Conservation (phyloP, 30 jellyfish, hydroid and myxozoan species). For the Clytia hemisphaerica region DNA sequence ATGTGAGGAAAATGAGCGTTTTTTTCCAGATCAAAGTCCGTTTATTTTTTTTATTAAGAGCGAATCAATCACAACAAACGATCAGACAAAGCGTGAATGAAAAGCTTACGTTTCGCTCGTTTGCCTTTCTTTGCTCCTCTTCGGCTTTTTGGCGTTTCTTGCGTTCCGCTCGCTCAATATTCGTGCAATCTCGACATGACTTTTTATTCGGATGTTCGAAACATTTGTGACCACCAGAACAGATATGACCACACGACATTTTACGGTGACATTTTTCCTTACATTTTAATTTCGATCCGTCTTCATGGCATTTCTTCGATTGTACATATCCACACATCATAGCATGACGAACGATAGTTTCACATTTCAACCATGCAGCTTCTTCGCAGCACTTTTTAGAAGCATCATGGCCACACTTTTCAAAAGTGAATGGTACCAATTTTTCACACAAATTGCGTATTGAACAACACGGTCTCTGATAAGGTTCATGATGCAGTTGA, state of each 20-base stretch:
- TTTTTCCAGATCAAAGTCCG: too few relatives aligned
- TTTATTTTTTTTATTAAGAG: too few relatives aligned
- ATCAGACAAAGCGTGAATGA: too few relatives aligned
- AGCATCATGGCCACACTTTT: slow-evolving; percentile 31
- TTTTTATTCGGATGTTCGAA: slow-evolving; percentile 10
- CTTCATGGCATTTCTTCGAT: slow-evolving; percentile 9
- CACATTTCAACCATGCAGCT: too few relatives aligned
- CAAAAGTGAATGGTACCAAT: too few relatives aligned
- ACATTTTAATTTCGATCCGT: slow-evolving; percentile 20
- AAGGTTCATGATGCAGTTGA: too few relatives aligned
- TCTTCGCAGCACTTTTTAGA: slow-evolving; percentile 15
- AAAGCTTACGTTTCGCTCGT: neutral
- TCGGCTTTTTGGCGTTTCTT: slow-evolving; percentile 2
- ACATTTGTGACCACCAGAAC: slow-evolving; percentile 18
- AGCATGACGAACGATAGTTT: too few relatives aligned
- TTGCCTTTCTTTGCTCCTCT: slow-evolving; percentile 1
- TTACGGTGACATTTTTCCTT: neutral
- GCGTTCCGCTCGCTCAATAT: neutral
- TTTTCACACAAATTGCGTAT: too few relatives aligned
- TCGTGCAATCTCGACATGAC: slow-evolving; percentile 10
- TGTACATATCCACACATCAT: slow-evolving; percentile 9
- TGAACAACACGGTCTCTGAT: too few relatives aligned
- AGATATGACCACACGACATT: slow-evolving; percentile 13
- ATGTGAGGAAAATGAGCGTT: too few relatives aligned
- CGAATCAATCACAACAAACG: too few relatives aligned